Conservation (phyloP, 2,888 invertebrate genomes). For the Drosophila melanocephala region DNA sequence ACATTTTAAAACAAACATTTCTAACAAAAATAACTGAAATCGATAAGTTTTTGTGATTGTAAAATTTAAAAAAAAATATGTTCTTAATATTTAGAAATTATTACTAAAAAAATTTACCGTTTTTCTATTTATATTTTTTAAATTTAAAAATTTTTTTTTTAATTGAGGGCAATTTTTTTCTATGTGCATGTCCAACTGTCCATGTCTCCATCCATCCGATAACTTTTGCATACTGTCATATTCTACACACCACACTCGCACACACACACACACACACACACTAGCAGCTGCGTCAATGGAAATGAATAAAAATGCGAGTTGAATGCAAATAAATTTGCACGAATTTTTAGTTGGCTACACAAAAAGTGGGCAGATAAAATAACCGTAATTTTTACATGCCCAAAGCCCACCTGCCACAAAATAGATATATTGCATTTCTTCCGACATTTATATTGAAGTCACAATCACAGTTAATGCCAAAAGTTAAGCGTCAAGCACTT, state of each 20-base stretch:
- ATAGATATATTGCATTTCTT: background rate
- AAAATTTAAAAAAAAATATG: background rate
- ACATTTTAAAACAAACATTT: background rate
- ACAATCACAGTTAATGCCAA: slow-evolving; percentile 35
- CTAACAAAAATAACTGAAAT: background rate
- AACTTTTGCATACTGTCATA: slow-evolving; percentile 7
- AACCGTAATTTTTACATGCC: slow-evolving; percentile 8
- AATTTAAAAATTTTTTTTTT: background rate
- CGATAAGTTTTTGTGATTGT: background rate
- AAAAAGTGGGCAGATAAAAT: slow-evolving; percentile 9
- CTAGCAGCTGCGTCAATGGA: slow-evolving; percentile 2
- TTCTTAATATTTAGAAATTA: background rate
- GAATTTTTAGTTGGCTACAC: slow-evolving; percentile 32
- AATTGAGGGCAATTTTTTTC: background rate
- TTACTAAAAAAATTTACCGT: background rate
- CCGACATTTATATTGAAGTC: slow-evolving; percentile 1
- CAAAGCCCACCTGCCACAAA: slow-evolving; percentile 9
- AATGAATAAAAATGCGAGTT: slow-evolving; percentile 9
- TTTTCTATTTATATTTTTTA: background rate
- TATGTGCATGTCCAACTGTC: background rate
- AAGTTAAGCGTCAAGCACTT: slow-evolving; percentile 36
- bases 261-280: background rate
- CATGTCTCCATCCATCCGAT: slow-evolving; percentile 6
- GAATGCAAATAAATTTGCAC: slow-evolving; percentile 31
- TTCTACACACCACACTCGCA: slow-evolving; percentile 2